Conservation (phyloP, 92 coral and sea anemone species). For the Zoanthus gigantus region DNA sequence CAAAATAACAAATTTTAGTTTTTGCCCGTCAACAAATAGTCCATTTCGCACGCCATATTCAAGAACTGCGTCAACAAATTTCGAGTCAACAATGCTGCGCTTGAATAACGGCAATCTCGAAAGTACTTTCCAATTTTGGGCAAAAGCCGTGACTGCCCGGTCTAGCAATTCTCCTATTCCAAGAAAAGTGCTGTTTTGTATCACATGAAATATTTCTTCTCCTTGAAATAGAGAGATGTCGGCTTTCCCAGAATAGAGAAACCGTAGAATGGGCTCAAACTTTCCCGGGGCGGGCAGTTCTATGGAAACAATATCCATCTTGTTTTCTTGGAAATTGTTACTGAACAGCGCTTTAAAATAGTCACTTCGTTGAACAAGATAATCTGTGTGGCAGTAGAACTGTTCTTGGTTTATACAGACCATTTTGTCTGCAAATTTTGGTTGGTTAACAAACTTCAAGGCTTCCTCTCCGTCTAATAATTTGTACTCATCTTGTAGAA, state of each 20-base stretch:
- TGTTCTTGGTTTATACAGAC: conserved; percentile 78
- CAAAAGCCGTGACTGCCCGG: conserved; percentile 84
- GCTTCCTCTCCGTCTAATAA: conserved; percentile 93
- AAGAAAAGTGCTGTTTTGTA: conserved; percentile 84
- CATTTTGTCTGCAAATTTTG: conserved; percentile 89
- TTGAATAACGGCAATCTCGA: conserved; percentile 82
- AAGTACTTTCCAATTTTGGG: conserved; percentile 87
- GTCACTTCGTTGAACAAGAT: conserved; percentile 86
- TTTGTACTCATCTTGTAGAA: conserved; percentile 66
- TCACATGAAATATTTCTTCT: conserved; percentile 83
- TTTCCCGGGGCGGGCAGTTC: conserved; percentile 90
- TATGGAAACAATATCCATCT: conserved; percentile 82
- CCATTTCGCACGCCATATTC: conserved; percentile 87
- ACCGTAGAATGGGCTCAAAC: conserved; percentile 82
- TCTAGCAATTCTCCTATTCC: conserved; percentile 79
- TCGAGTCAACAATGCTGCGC: conserved; percentile 84
- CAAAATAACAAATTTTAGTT: conserved; percentile 75
- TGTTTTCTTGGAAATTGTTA: conserved; percentile 80
- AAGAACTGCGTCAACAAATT: conserved; percentile 79
- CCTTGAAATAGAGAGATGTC: conserved; percentile 76
- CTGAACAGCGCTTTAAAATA: conserved; percentile 86
- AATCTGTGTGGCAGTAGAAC: conserved; percentile 91
- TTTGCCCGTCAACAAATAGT: conserved; percentile 87
- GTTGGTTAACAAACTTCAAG: conserved; percentile 87
- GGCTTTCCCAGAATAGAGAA: conserved; percentile 85